Evolutionary conservation across 2,797 vertebrate genomes (phyloP).

Genomic region (Muraenolepis orangiensis): DNA sequence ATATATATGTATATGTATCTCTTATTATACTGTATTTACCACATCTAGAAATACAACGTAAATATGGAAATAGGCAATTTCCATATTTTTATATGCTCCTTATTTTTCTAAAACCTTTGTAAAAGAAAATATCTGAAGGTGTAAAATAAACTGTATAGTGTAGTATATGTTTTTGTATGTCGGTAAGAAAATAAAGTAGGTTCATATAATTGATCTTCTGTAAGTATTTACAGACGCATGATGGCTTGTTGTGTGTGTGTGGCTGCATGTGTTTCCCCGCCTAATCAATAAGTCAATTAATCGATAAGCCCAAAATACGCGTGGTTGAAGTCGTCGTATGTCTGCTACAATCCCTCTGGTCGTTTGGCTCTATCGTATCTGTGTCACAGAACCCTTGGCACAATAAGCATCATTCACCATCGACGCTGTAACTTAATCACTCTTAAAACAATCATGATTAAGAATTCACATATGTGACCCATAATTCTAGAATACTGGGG

Average conservation of each 20-base stretch:
- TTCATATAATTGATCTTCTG: conserved; percentile 47
- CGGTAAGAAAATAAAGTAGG: conserved; percentile 72
- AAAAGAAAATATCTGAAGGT: conserved; percentile 65
- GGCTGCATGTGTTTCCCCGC: conserved; percentile 18
- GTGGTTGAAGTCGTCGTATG: conserved; percentile 27
- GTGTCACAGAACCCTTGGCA: neutral
- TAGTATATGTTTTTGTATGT: no score
- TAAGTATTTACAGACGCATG: conserved; percentile 61
- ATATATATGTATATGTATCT: conserved; percentile 16
- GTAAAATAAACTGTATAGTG: conserved; percentile 66
- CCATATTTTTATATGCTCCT: conserved; percentile 46
- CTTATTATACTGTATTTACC: conserved; percentile 14
- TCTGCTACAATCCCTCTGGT: conserved; percentile 48
- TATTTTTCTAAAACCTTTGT: conserved; percentile 61
- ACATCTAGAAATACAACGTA: conserved; percentile 33
- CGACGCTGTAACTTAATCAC: neutral
- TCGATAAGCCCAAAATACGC: conserved; percentile 37
- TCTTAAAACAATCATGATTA: neutral
- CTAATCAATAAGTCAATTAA: conserved; percentile 30
- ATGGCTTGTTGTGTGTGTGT: conserved; percentile 19
- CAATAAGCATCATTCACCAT: neutral
- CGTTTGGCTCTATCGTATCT: neutral
- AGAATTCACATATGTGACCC: neutral
- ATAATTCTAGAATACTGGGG: neutral
- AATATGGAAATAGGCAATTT: conserved; percentile 56